Evolutionary conservation across 1,140 invertebrate genomes (phyloP).

Genomic region (Brachionus koreanus): DNA sequence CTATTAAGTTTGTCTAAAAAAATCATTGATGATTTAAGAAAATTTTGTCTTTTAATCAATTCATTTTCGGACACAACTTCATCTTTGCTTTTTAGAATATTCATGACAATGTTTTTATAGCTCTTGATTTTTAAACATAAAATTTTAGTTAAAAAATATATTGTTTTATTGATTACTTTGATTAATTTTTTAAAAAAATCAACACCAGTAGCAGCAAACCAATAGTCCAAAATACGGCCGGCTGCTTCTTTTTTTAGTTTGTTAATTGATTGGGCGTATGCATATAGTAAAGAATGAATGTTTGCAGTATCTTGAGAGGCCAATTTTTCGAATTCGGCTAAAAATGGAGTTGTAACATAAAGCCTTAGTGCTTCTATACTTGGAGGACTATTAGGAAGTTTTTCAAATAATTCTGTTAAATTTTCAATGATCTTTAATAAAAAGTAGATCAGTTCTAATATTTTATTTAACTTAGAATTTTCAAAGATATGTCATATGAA

Average conservation of each 20-base stretch:
- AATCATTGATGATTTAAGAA: conserved; percentile 26
- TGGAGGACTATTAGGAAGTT: conserved; percentile 68
- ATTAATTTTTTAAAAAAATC: conserved; percentile 42
- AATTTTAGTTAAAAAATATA: neutral
- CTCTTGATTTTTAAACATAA: neutral
- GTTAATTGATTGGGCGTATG: conserved; percentile 39
- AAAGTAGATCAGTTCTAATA: neutral
- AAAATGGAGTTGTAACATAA: conserved; percentile 75
- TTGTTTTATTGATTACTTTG: conserved; percentile 4
- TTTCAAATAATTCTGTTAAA: conserved; percentile 64
- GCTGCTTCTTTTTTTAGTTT: conserved; percentile 38
- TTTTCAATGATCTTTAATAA: conserved; percentile 14
- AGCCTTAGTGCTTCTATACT: conserved; percentile 78
- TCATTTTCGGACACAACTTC: neutral
- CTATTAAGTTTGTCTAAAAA: conserved; percentile 42
- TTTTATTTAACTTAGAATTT: no score
- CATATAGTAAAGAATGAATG: neutral
- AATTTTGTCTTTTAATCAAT: neutral
- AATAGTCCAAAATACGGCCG: conserved; percentile 36
- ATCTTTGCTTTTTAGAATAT: neutral
- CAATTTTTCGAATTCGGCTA: conserved; percentile 70
- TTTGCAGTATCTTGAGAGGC: neutral
- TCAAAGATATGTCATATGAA: no score
- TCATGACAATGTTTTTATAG: conserved; percentile 34
- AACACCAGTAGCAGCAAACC: conserved; percentile 3